Base-by-base conservation (phyloP, 2,113 vertebrate species). In the Gallinago undulata region DNA sequence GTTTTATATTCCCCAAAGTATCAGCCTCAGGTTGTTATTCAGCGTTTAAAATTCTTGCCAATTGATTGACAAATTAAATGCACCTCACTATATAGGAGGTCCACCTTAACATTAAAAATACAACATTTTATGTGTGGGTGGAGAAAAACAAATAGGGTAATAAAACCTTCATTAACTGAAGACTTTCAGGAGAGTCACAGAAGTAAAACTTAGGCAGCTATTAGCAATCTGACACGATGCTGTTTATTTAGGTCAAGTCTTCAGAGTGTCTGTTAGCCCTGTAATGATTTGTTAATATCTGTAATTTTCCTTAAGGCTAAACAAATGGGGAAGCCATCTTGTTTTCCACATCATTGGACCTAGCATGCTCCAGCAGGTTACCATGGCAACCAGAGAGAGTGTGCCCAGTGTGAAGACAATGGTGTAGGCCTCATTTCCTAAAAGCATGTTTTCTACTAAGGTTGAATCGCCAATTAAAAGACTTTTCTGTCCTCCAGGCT, bases 241-340 rank as follows among this genome's bases (percentile, higher is more conserved):
- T 87, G 74, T 92, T 95, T 97, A 93, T 94, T 89, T 89, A 89
- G 73, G 67, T 94, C 96, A 97, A 91, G 94, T 93, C 70, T 93
- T 97, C 13, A 3, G 93, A 89, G 84, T 93, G 84, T 67, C 89
- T 95, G 89, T 95, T 94, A 94, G 94, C 75, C 80, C 69, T 91
- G 64, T 95, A 96, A 97, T 97, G 83, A 96, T 96, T 97, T 96
- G 69, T 93, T 98, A 97, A 97, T 97, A 98, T 97, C 95, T 97
- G 94, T 93, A 97, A 96, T 96, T 97, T 98, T 98, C 94, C 96
- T 97, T 97, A 97, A 97, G 96, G 96, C 93, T 96, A 97, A 97
- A 96, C 95, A 97, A 98, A 98, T 57, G 94, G 97, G 95, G 98
- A 97, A 96, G 98, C 97, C 98, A 98, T 98, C 94, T 98, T 98